These are phyloP conservation scores for Dryobates pubescens DNA, from an alignment of 2,797 vertebrate species.

Conservation along the genomic window DNA sequence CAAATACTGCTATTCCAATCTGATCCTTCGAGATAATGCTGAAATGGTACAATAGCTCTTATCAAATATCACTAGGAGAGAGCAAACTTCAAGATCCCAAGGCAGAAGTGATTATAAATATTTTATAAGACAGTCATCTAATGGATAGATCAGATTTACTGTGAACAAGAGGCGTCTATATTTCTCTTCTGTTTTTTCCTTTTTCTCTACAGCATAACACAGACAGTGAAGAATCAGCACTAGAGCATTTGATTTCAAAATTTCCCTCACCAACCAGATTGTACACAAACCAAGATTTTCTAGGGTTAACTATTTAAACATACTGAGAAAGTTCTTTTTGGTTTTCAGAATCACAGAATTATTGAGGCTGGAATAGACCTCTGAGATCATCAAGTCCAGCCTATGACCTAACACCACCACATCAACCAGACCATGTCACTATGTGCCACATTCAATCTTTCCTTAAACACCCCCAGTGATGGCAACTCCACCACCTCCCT, in stretches of 20 bases:
- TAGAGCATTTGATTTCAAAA: not conserved
- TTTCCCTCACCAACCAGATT: not conserved
- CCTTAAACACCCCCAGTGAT: too few relatives aligned
- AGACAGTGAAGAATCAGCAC: not conserved
- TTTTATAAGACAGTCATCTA: constrained; percentile 51
- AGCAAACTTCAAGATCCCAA: constrained; percentile 52
- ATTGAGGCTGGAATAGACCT: too few relatives aligned
- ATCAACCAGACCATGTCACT: too few relatives aligned
- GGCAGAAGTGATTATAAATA: constrained; percentile 55
- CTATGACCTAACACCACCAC: too few relatives aligned
- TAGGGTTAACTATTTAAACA: not conserved
- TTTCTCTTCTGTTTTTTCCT: not conserved
- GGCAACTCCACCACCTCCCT: too few relatives aligned
- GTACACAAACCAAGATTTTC: not conserved
- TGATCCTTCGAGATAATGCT: constrained; percentile 29
- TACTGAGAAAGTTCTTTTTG: not conserved
- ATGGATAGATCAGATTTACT: constrained; percentile 39
- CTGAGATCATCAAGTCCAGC: too few relatives aligned
- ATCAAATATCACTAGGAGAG: constrained; percentile 48
- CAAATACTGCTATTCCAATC: constrained; percentile 29
- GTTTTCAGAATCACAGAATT: not conserved
- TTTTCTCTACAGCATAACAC: not conserved
- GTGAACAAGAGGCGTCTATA: not conserved
- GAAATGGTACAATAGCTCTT: constrained; percentile 47
- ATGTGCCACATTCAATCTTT: too few relatives aligned